Base-by-base conservation (phyloP, 2,113 vertebrate species). In the Gopherus evgoodei region DNA sequence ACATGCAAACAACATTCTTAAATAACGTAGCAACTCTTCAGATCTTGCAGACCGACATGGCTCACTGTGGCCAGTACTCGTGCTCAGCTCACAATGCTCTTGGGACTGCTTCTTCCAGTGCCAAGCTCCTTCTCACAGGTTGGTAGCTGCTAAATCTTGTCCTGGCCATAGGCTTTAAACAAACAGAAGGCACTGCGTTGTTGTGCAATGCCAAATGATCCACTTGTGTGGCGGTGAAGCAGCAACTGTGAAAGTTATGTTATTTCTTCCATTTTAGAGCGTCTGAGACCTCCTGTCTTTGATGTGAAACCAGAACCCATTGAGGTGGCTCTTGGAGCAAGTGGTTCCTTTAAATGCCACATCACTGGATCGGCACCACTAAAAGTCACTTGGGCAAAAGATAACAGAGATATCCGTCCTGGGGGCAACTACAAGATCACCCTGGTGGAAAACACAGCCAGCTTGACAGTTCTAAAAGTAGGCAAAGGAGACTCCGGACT, bases 331-430 rank as follows among this genome's bases (percentile, higher is more conserved):
- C 98, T 99, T 90, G 99, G 99, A 54, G 98, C 98, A 97, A 98
- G 98, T 91, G 98, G 99, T 83, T 98, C 98, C 93, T 99, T 99
- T 96, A 99, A 99, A 96, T 99, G 99, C 97, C 99, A 99, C 13
- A 5, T 99, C 95, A 99, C 98, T 8, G 99, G 99, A 90, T 99
- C 99, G 21, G 90, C 98, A 84, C 99, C 99, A 47, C 98, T 99
- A 91, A 99, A 99, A 98, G 98, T 99, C 95, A 99, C 98, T 85
- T 99, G 99, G 99, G 99, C 99, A 81, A 99, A 99, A 98, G 99
- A 99, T 96, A 99, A 99, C 97, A 98, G 99, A 98, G 99, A 99
- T 90, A 99, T 99, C 85, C 99, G 99, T 59, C 96, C 99, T 56
- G 99, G 99, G 59, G 99, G 98, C 53, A 99, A 99, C 97, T 99